These are phyloP conservation scores for Omphaloscelis lunosa DNA, from an alignment of 2,888 invertebrate species.

Conservation along the genomic window DNA sequence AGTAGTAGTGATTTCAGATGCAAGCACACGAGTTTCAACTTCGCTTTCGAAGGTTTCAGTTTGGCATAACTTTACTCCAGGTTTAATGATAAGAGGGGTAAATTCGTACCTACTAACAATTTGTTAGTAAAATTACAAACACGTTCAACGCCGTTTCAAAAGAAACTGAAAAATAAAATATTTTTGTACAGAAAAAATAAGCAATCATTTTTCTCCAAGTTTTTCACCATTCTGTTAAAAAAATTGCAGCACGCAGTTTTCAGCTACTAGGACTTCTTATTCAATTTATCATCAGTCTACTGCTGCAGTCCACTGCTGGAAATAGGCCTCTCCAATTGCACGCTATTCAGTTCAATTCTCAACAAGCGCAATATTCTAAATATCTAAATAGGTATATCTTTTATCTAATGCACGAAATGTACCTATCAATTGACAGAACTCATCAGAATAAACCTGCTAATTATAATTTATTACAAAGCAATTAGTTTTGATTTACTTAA, in stretches of 20 bases:
- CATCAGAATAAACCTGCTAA: neutral
- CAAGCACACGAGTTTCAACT: neutral
- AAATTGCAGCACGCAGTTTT: too few relatives aligned
- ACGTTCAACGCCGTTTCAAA: neutral
- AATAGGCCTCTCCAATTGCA: too few relatives aligned
- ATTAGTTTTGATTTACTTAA: slow-evolving; percentile 13
- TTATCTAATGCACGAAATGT: neutral
- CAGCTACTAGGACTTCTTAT: too few relatives aligned
- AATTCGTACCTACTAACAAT: neutral
- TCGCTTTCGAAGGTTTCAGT: neutral
- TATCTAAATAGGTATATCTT: neutral
- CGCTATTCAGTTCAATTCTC: too few relatives aligned
- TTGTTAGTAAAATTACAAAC: neutral
- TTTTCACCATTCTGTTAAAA: too few relatives aligned
- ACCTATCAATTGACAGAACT: neutral
- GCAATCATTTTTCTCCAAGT: too few relatives aligned
- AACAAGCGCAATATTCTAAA: too few relatives aligned
- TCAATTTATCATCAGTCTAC: too few relatives aligned
- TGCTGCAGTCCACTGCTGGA: too few relatives aligned
- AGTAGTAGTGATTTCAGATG: neutral
- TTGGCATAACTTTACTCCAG: neutral
- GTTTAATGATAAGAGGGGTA: neutral
- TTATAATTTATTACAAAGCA: slow-evolving; percentile 21
- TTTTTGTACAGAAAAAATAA: too few relatives aligned
- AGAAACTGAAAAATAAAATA: too few relatives aligned